Percentiles rank a stretch among this genome's conserved stretches.
These are phyloP conservation scores for Grammomys dolichurus DNA, from an alignment of 2,113 vertebrate genomes.

Conservation along the genomic window DNA sequence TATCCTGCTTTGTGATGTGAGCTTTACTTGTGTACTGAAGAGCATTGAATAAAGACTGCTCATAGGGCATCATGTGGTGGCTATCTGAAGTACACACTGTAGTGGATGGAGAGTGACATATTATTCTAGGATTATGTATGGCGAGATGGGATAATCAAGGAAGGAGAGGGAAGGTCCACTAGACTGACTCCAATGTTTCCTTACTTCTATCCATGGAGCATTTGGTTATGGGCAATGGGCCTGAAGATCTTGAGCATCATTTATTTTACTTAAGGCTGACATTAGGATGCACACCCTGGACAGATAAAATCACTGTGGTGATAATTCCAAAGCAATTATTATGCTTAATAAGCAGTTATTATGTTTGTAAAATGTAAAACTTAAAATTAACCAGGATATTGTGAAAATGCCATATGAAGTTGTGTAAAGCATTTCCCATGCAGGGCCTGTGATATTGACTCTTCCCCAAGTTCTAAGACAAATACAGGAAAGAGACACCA, in stretches of 20 bases:
- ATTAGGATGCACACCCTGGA: background rate
- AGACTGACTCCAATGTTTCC: background rate
- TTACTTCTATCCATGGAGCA: fast-evolving
- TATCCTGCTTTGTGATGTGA: background rate
- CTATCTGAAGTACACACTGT: background rate
- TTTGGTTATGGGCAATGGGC: background rate
- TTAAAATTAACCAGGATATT: background rate
- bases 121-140: background rate
- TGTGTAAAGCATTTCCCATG: constrained; percentile 59
- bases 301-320: background rate
- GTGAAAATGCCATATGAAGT: constrained; percentile 59
- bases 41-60: background rate
- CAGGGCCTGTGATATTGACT: constrained; percentile 29
- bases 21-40: background rate
- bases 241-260: background rate
- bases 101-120: background rate
- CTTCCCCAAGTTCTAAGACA: constrained; percentile 16
- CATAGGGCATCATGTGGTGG: background rate
- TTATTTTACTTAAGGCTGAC: constrained; percentile 6
- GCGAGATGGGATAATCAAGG: background rate
- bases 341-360: no score
- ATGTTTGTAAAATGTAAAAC: background rate
- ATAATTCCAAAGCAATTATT: constrained; percentile 2
- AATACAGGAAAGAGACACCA: constrained; percentile 4
- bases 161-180: background rate